Conservation (phyloP, 2,888 invertebrate genomes). For the Melolontha melolontha region DNA sequence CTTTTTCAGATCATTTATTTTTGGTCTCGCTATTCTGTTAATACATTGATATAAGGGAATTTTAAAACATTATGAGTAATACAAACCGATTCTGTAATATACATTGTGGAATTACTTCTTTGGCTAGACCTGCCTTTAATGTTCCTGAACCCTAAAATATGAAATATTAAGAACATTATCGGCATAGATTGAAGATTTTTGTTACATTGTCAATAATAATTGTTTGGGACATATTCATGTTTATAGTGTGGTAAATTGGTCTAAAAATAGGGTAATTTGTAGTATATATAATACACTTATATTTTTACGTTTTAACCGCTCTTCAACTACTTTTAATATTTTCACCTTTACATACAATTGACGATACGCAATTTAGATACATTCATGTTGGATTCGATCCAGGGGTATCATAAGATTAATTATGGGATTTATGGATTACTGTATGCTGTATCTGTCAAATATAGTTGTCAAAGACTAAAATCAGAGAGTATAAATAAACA, state of each 20-base stretch:
- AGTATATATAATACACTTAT: too few species aligned
- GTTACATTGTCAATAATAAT: conserved; percentile 38
- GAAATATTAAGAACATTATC: background rate
- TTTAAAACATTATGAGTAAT: background rate
- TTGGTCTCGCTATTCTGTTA: conserved; percentile 32
- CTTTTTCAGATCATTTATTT: conserved; percentile 15
- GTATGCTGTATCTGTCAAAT: too few species aligned
- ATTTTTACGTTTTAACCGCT: too few species aligned
- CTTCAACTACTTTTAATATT: too few species aligned
- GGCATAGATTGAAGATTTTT: too few species aligned
- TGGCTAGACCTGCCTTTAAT: conserved; percentile 41
- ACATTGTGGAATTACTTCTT: conserved; percentile 34
- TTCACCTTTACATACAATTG: too few species aligned
- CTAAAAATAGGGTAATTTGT: background rate
- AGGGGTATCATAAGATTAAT: too few species aligned
- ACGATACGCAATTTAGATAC: too few species aligned
- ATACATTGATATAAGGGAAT: background rate
- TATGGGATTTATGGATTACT: too few species aligned
- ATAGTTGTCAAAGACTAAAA: too few species aligned
- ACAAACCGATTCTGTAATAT: conserved; percentile 38
- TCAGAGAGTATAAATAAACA: too few species aligned
- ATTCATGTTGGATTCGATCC: too few species aligned
- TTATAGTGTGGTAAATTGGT: conserved; percentile 27
- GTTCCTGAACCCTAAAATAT: conserved; percentile 43
- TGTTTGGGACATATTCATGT: conserved; percentile 7